A percentile compares a stretch with the other conserved stretches of the same genome.
phyloP scores from a whole-genome alignment of 2,797 vertebrate species.

The Protonibea diacanthus region DNA sequence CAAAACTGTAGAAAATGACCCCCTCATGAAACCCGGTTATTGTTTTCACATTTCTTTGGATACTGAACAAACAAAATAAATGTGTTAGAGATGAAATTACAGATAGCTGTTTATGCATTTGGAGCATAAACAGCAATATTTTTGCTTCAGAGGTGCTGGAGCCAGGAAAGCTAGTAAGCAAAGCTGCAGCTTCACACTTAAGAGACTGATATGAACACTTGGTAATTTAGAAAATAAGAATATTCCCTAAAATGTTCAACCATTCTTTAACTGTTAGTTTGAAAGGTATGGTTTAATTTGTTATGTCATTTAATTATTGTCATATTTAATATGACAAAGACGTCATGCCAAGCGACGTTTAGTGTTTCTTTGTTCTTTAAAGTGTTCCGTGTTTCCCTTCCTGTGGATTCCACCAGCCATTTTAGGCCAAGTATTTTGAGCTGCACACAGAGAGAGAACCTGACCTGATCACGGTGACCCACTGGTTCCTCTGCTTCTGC shows the following conservation, averaged over 20 bases:
- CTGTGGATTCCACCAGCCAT: constrained; percentile 46
- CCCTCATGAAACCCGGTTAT: neutral
- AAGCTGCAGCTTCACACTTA: neutral
- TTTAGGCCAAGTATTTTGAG: constrained; percentile 78
- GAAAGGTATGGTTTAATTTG: too few relatives aligned
- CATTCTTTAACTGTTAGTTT: neutral
- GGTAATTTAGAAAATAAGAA: neutral
- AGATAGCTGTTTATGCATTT: neutral
- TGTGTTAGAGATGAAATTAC: neutral
- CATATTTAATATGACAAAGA: neutral
- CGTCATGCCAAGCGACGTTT: neutral
- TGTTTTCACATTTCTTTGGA: neutral
- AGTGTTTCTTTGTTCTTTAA: constrained; percentile 35
- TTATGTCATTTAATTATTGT: neutral
- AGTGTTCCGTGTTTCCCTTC: constrained; percentile 28
- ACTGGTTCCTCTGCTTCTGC: constrained; percentile 72
- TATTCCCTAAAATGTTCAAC: neutral
- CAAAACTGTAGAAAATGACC: neutral
- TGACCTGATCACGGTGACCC: constrained; percentile 80
- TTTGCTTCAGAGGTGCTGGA: neutral
- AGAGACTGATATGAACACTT: neutral
- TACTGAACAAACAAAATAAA: neutral
- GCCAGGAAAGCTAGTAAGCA: neutral
- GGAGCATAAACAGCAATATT: neutral
- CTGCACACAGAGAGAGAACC: constrained; percentile 71